A percentile compares a stretch with the other conserved stretches of the same genome.
Conservation (phyloP, 1,140 invertebrate species). For the Drosophila ananassae region DNA sequence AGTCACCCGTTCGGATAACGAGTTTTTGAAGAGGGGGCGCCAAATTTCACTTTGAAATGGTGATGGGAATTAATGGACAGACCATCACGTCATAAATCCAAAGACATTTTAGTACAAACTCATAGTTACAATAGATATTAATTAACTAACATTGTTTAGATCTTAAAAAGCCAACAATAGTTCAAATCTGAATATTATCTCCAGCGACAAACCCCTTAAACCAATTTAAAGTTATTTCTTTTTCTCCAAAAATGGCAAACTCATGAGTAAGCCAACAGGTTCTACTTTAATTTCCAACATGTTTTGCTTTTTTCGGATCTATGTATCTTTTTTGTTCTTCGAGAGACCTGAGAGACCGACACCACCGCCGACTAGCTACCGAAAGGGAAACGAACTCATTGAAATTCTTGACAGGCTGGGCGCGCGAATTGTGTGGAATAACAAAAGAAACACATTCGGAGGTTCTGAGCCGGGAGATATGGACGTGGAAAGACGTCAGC, state of each 20-base stretch:
- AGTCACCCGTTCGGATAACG: conserved; percentile 54
- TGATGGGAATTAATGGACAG: background rate
- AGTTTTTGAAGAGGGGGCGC: conserved; percentile 57
- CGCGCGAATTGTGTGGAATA: conserved; percentile 69
- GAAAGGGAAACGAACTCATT: conserved; percentile 82
- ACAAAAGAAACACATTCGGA: conserved; percentile 54
- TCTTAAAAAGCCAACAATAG: too few species aligned
- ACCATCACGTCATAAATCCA: background rate
- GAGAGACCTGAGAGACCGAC: conserved; percentile 15
- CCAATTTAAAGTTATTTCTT: conserved; percentile 3
- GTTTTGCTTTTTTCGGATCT: conserved; percentile 14
- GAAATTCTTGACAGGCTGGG: conserved; percentile 73
- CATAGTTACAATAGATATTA: background rate
- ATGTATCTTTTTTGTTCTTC: conserved; percentile 16
- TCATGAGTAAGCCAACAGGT: conserved; percentile 66
- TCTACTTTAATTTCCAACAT: conserved; percentile 32
- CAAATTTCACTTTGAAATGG: conserved; percentile 29
- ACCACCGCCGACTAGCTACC: conserved; percentile 60
- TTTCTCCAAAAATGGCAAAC: conserved; percentile 9
- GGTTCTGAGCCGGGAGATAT: background rate
- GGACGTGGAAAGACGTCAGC: conserved; percentile 5
- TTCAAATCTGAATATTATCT: too few species aligned
- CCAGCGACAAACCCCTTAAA: background rate
- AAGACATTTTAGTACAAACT: background rate
- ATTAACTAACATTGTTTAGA: too few species aligned